These are phyloP conservation scores for Trissolcus brochymenae DNA, from an alignment of 2,888 invertebrate genomes.

Conservation along the genomic window DNA sequence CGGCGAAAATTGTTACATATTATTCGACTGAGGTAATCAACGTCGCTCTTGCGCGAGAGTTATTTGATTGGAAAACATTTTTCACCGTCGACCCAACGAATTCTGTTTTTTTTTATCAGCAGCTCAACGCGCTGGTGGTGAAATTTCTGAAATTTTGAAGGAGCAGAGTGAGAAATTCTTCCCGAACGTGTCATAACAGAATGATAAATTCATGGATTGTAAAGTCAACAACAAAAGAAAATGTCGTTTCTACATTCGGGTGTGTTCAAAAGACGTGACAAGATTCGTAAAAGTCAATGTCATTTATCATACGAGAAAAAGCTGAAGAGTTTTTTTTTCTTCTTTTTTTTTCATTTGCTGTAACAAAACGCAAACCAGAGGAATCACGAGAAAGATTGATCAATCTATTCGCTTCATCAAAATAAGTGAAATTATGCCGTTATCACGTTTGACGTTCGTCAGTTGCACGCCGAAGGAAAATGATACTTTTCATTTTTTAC, in stretches of 20 bases:
- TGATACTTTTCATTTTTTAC: constrained; percentile 4
- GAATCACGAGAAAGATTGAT: constrained; percentile 36
- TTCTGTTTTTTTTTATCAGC: no score
- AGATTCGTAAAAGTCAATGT: constrained; percentile 22
- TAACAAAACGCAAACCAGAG: constrained; percentile 27
- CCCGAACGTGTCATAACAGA: no score
- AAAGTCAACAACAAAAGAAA: no score
- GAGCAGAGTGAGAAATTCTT: no score
- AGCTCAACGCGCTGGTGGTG: no score
- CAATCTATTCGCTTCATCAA: constrained; percentile 25
- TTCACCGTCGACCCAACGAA: no score
- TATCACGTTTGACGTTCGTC: constrained; percentile 24
- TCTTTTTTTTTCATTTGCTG: constrained; percentile 35
- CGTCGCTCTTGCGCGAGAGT: no score
- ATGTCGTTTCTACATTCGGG: constrained; percentile 1
- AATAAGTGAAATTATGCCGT: constrained; percentile 32
- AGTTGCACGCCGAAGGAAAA: constrained; percentile 13
- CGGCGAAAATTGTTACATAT: no score
- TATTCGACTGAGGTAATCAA: constrained; percentile 20
- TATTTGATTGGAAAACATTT: no score
- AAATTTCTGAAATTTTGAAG: no score
- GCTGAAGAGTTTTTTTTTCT: no score
- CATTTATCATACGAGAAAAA: constrained; percentile 42
- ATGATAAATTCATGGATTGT: no score
- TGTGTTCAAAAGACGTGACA: constrained; percentile 7